phyloP scores from a whole-genome alignment of 2,888 invertebrate species.

The Gymnosoma rotundatum region DNA sequence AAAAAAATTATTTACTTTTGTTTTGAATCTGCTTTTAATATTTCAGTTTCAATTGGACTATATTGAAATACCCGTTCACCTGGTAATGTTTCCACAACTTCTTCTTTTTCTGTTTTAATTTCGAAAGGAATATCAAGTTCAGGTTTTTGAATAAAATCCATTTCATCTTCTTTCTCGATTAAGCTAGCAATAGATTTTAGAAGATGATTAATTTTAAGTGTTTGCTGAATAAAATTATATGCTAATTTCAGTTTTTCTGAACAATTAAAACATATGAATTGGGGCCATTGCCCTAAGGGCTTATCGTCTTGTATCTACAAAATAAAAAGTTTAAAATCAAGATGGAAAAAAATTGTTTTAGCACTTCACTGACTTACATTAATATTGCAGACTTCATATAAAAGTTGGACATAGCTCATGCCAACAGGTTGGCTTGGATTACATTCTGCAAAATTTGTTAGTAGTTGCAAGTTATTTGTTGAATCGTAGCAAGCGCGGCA shows the following conservation, averaged over 20 bases:
- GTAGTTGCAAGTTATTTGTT: constrained; percentile 19
- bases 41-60: constrained; percentile 10
- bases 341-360: not conserved
- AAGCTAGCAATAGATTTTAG: constrained; percentile 16
- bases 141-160: constrained; percentile 21
- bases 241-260: constrained; percentile 34
- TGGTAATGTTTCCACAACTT: not conserved
- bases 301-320: constrained; percentile 28
- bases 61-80: constrained; percentile 14
- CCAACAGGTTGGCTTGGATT: not conserved
- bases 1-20: constrained; percentile 4
- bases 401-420: constrained; percentile 39
- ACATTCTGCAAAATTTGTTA: constrained; percentile 15
- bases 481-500: constrained; percentile 53
- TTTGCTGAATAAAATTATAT: constrained; percentile 47
- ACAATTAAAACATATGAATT: constrained; percentile 41
- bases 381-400: constrained; percentile 49
- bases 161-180: not conserved
- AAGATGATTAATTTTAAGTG: not conserved
- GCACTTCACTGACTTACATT: constrained; percentile 29
- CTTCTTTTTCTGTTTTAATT: constrained; percentile 32
- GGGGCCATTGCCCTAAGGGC: constrained; percentile 14
- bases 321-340: not conserved
- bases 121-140: constrained; percentile 25
- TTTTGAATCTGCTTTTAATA: not conserved